Evolutionary conservation across 1,140 invertebrate species (phyloP), one percentile per base, ranked within the genome.

Genomic region (Orussus abietinus): DNA sequence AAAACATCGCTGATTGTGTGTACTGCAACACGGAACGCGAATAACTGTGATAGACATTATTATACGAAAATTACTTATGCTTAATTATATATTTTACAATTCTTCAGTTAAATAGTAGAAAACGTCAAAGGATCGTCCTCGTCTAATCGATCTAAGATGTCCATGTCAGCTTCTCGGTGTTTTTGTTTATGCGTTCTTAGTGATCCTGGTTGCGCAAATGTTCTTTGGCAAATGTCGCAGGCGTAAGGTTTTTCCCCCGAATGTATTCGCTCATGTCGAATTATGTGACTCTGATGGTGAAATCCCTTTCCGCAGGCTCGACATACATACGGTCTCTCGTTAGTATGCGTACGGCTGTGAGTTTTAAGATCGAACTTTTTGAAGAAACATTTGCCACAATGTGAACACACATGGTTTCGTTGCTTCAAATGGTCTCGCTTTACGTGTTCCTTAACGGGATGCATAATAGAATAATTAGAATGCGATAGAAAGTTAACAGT

Each of bases 321-420:
- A 51, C 79, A 81, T 10, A 69, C 53, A 47, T 75, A 78, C 0
- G 78, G 76, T 39, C 74, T 63, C 46, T 78, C 75, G 6, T 77
- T 72, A n/a, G 72, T 69, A 45, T 79, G 77, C 3, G 68, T 72
- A 38, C 74, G 55, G 12, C 42, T 55, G 18, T 75, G 72, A 18
- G 63, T 71, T 36, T 72, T 74, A 11, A 74, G 36, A 22, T 69
- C 68, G 14, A 64, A 68, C 17, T 63, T 68, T n/a, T 71, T 69
- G 40, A 69, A 69, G 35, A 71, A 71, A 1, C 60, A 59, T 42
- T 69, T 71, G 1, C 62, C 64, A 25, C 68, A 71, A 2, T 59
- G 37, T 4, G 51, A 39, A 30, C 68, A 71, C n/a, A 59, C 42
- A 12, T 69, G 57, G 20, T 67, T 59, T 10, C 64, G 45, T 14